phyloP scores from a whole-genome alignment of 53 echinoderm and acorn worm species.

The Crossaster papposus region DNA sequence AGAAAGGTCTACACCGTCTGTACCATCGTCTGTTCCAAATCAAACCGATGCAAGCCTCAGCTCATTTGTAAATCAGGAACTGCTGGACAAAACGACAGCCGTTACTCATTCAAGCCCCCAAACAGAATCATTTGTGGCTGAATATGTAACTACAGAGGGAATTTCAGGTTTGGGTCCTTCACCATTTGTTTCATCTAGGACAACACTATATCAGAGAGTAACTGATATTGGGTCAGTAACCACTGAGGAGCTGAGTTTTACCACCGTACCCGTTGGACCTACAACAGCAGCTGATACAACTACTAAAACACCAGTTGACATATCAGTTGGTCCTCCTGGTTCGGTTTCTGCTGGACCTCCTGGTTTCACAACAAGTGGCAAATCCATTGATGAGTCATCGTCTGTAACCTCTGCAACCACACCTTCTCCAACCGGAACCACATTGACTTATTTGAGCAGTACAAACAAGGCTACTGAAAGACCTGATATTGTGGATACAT shows the following conservation, averaged over 20 bases:
- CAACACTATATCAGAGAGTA: not conserved
- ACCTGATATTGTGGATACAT: not conserved
- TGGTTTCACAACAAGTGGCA: conserved; percentile 1
- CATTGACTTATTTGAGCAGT: not conserved
- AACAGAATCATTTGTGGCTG: not conserved
- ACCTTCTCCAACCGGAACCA: not conserved
- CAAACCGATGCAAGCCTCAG: not conserved
- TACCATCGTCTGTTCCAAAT: not conserved
- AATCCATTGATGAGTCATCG: not conserved
- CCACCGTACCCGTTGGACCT: conserved; percentile 13
- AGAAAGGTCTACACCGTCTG: not conserved
- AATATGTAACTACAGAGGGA: not conserved
- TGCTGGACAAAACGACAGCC: not conserved
- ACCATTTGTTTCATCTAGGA: not conserved
- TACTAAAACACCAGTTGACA: not conserved
- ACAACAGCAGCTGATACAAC: not conserved
- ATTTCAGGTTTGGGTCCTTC: not conserved
- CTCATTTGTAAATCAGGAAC: not conserved
- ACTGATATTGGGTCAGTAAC: not conserved
- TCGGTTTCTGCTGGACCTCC: not conserved
- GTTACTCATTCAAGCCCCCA: not conserved
- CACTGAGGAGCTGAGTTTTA: not conserved
- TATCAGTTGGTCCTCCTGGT: not conserved
- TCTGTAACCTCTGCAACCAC: not conserved
- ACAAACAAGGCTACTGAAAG: not conserved